Evolutionary conservation across 2,888 invertebrate genomes (phyloP), one percentile per base, ranked within the genome.

Genomic region (Lobophora halterata): DNA sequence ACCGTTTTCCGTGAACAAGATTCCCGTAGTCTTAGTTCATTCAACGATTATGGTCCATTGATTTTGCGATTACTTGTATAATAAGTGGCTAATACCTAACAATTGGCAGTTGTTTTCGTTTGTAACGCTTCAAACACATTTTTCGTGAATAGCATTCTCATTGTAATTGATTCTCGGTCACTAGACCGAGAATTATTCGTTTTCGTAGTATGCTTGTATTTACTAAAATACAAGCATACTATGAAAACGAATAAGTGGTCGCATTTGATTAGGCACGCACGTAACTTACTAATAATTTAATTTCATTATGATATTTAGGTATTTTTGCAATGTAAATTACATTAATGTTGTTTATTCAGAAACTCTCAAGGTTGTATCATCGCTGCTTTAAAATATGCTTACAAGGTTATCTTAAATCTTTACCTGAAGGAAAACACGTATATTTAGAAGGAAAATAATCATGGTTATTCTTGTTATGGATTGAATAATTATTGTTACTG

Each of bases 151-250:
- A 14, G 19, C n/a, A 42, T 19, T 33, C 33, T 33, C 26, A 31
- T 42, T 34, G 29, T 46, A 44, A 46, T 37, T 35, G 32, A 40
- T 48, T 8, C 24, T 34, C 45, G 53, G 45, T 53, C 50, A n/a
- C n/a, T n/a, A n/a, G n/a, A n/a, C n/a, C n/a, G n/a, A n/a, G n/a
- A n/a, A n/a, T n/a, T n/a, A n/a, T n/a, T n/a, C n/a, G n/a, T n/a
- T n/a, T n/a, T n/a, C n/a, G n/a, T n/a, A n/a, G n/a, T n/a, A n/a
- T n/a, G n/a, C n/a, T n/a, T n/a, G n/a, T n/a, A n/a, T n/a, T n/a
- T n/a, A n/a, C n/a, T n/a, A n/a, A n/a, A n/a, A n/a, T 47, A 48
- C 25, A 11, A 17, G 20, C 9, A 8, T 25, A 8, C 42, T 47
- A 45, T 42, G 40, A 41, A 42, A 47, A 46, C 30, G n/a, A n/a